phyloP scores from a whole-genome alignment of 2,888 invertebrate species.

The Hypolimnas misippus region DNA sequence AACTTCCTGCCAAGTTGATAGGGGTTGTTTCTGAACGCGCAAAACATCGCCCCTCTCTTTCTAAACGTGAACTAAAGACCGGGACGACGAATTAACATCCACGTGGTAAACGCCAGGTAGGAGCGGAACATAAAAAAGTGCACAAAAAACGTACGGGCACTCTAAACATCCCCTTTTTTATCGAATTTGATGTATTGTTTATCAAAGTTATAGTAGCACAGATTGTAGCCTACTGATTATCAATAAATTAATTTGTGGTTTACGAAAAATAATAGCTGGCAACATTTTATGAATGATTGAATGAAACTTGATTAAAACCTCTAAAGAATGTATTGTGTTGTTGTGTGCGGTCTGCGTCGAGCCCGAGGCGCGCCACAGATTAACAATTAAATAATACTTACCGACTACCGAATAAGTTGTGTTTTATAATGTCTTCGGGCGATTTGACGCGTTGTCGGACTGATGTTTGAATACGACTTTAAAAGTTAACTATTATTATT shows the following conservation, averaged over 20 bases:
- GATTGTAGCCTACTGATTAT: constrained; percentile 63
- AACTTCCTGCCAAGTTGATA: constrained; percentile 74
- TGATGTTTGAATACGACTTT: constrained; percentile 56
- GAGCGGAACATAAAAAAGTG: constrained; percentile 74
- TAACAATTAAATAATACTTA: constrained; percentile 82
- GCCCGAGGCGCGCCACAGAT: constrained; percentile 68
- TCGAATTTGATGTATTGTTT: constrained; percentile 68
- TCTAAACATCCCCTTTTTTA: constrained; percentile 80
- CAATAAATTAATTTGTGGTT: constrained; percentile 35
- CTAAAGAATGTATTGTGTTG: constrained; percentile 43
- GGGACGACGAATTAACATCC: constrained; percentile 66
- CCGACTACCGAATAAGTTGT: constrained; percentile 77
- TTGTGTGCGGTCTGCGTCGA: constrained; percentile 52
- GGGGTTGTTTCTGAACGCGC: constrained; percentile 64
- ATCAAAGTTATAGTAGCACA: constrained; percentile 70
- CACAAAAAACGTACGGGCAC: constrained; percentile 71
- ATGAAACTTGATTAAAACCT: constrained; percentile 41
- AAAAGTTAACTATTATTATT: no score
- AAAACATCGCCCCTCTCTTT: constrained; percentile 62
- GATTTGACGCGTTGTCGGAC: constrained; percentile 74
- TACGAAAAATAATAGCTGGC: constrained; percentile 7
- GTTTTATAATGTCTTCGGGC: constrained; percentile 76
- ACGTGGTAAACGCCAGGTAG: constrained; percentile 77
- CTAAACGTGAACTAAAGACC: constrained; percentile 48
- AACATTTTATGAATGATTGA: constrained; percentile 27